These are phyloP conservation scores for Drosophila mayri DNA, from an alignment of 1,140 invertebrate genomes.

Conservation along the genomic window DNA sequence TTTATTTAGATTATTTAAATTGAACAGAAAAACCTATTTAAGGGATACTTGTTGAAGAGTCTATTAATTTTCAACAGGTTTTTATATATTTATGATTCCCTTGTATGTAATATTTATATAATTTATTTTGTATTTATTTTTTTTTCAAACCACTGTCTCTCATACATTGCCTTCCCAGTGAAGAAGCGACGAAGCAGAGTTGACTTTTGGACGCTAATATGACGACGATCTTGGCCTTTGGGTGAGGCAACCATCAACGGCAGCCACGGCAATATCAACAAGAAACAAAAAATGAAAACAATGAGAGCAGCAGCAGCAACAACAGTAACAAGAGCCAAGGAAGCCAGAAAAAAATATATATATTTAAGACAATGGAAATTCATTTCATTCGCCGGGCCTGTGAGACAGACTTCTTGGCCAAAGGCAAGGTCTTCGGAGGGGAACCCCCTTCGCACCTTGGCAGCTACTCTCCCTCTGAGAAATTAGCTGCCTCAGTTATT, in stretches of 20 bases:
- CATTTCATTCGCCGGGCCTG: constrained; percentile 61
- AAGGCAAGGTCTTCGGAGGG: constrained; percentile 63
- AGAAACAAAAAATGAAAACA: constrained; percentile 30
- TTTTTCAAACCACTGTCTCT: constrained; percentile 19
- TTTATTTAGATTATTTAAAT: neutral
- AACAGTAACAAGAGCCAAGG: constrained; percentile 50
- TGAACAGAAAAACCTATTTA: neutral
- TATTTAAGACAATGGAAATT: constrained; percentile 78
- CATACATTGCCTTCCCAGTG: constrained; percentile 17
- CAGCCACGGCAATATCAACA: constrained; percentile 36
- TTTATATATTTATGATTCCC: neutral
- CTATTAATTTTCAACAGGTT: too few relatives aligned
- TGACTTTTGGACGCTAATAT: constrained; percentile 81
- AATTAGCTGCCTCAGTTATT: constrained; percentile 82
- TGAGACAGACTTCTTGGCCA: constrained; percentile 62
- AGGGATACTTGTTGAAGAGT: neutral
- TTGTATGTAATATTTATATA: neutral
- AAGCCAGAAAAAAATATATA: constrained; percentile 52
- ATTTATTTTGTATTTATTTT: neutral
- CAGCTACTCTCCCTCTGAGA: constrained; percentile 62
- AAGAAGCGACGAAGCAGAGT: constrained; percentile 65
- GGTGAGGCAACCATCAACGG: constrained; percentile 55
- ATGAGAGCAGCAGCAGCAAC: constrained; percentile 24
- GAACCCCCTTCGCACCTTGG: constrained; percentile 16
- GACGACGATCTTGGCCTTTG: constrained; percentile 81